Evolutionary conservation across 2,888 invertebrate genomes (phyloP), one percentile per base, ranked within the genome.

Genomic region (Heliconius ethilla): DNA sequence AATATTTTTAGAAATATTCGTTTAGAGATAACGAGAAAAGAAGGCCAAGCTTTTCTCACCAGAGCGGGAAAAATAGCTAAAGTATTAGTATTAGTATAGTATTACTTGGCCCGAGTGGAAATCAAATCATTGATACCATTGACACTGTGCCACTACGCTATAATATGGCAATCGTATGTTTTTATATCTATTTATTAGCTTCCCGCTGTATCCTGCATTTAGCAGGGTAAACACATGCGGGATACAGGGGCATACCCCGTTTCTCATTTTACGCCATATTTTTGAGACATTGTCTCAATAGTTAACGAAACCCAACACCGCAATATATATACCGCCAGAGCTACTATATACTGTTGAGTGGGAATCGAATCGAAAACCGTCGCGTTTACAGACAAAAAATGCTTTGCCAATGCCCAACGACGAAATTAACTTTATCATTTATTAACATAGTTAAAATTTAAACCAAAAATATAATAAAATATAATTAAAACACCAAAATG

Each of bases 401-500:
- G 3, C 22, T 55, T 1, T 55, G 22, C 22, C 55, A 1, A 22
- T 59, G 55, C 9, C 0, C 5, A n/a, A 25, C n/a, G 3, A 18
- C 18, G 18, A 51, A 18, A 51, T 51, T 45, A 51, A 51, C 51
- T 51, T 0, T 6, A 18, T 18, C 5, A 67, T 37, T 67, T 67
- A 15, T 13, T 67, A 13, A 5, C 10, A 18, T 6, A 18, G 6
- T 25, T 27, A 25, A 62, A 62, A 67, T 40, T 37, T 13, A n/a
- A n/a, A 40, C 13, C 0, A 51, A 10, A n/a, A 18, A 6, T 37
- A 67, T 13, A 37, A 67, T n/a, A 67, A 13, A 37, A 27, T 69
- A 40, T 69, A 69, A 69, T 69, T 69, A 69, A 69, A 69, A 69
- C 6, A 40, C 15, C 25, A 15, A 69, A 69, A 69, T 69, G 69